A percentile compares a stretch with the other conserved stretches of the same genome.
Conservation (phyloP, 1,140 invertebrate genomes). For the Pectinophora gossypiella region DNA sequence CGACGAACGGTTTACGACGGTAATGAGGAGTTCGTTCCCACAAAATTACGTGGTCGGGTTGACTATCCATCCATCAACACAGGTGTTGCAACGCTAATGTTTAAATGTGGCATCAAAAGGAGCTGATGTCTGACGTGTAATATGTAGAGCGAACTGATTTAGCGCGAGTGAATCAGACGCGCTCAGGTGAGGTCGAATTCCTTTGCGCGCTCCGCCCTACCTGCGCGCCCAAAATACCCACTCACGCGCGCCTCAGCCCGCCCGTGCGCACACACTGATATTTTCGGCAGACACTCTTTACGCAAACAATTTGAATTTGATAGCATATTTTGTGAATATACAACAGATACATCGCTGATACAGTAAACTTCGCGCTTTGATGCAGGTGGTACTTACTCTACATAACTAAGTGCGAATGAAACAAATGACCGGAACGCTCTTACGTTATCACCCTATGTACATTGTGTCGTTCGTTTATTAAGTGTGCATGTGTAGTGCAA, state of each 20-base stretch:
- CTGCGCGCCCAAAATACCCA: conserved; percentile 68
- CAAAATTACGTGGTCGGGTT: not conserved
- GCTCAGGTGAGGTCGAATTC: conserved; percentile 72
- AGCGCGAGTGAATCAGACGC: conserved; percentile 64
- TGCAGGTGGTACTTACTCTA: too few relatives aligned
- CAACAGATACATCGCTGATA: too few relatives aligned
- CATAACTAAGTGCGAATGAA: too few relatives aligned
- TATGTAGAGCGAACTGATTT: conserved; percentile 62
- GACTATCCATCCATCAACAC: not conserved
- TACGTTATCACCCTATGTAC: too few relatives aligned
- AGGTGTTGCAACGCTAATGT: conserved; percentile 7
- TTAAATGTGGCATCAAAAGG: conserved; percentile 27
- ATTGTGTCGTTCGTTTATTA: too few relatives aligned
- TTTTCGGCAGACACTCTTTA: conserved; percentile 34
- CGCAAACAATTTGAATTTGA: conserved; percentile 21
- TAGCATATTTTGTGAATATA: conserved; percentile 7
- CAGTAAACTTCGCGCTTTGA: too few relatives aligned
- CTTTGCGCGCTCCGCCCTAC: conserved; percentile 49
- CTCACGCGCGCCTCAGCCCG: conserved; percentile 34
- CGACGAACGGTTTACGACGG: not conserved
- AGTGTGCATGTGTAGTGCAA: too few relatives aligned
- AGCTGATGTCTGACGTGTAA: conserved; percentile 33
- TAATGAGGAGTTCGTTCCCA: too few relatives aligned
- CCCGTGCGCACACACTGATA: conserved; percentile 28
- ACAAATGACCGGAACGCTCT: too few relatives aligned